These are phyloP conservation scores for Eidolon helvum DNA, from an alignment of 2,113 vertebrate genomes.

Conservation along the genomic window DNA sequence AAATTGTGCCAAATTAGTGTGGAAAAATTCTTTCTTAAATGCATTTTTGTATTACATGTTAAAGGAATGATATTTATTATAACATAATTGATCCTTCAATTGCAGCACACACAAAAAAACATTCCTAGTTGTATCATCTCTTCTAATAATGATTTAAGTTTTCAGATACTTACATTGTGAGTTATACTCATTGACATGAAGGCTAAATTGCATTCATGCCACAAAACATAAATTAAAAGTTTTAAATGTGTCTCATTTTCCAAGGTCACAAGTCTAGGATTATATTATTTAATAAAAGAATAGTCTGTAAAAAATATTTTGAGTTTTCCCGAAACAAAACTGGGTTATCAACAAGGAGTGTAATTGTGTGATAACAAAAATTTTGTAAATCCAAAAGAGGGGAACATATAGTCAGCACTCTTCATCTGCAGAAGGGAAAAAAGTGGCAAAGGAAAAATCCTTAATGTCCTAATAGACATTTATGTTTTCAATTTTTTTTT, in stretches of 20 bases:
- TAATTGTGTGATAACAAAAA: background rate
- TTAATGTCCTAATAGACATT: background rate
- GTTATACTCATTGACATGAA: background rate
- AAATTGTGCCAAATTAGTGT: constrained; percentile 14
- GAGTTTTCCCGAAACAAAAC: background rate
- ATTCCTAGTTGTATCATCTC: background rate
- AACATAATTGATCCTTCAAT: background rate
- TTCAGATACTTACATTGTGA: background rate
- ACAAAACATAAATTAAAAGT: background rate
- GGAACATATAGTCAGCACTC: background rate
- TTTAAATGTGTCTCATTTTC: constrained; percentile 32
- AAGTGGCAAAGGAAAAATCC: background rate
- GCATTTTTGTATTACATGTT: background rate
- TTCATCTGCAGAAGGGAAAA: background rate
- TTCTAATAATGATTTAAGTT: background rate
- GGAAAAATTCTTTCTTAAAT: constrained; percentile 39
- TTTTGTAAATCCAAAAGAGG: background rate
- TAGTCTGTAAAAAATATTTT: background rate
- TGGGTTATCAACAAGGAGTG: background rate
- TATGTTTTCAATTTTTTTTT: background rate
- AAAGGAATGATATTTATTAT: constrained; percentile 30
- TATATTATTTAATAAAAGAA: constrained; percentile 9
- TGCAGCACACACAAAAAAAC: background rate
- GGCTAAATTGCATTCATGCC: background rate
- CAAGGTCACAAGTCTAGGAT: constrained; percentile 1